Evolutionary conservation across 2,888 invertebrate species (phyloP).

Genomic region (Sphinx pinastri): DNA sequence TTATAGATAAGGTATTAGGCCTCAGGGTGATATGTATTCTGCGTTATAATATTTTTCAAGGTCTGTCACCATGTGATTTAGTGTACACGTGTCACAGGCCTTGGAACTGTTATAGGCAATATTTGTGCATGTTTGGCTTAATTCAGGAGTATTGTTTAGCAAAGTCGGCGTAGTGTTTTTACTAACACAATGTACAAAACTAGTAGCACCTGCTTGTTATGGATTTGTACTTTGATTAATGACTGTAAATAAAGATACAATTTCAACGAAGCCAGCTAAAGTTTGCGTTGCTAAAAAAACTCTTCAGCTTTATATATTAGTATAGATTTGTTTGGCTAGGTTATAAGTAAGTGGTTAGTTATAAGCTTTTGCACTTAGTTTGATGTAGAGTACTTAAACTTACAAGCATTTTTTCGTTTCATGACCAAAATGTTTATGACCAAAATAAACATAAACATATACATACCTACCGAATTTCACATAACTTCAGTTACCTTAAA

Average conservation of each 20-base stretch:
- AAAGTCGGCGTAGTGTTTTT: slow-evolving; percentile 32
- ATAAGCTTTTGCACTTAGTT: no score
- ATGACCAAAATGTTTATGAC: no score
- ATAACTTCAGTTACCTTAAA: no score
- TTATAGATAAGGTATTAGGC: no score
- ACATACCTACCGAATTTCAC: no score
- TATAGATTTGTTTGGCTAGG: no score
- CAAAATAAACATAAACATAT: no score
- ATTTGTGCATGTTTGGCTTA: slow-evolving; percentile 32
- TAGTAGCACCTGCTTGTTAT: slow-evolving; percentile 33
- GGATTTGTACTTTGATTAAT: slow-evolving; percentile 49
- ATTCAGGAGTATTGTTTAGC: slow-evolving; percentile 53
- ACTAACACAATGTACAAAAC: slow-evolving; percentile 30
- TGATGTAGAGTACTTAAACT: no score
- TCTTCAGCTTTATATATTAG: background rate
- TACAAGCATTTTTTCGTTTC: no score
- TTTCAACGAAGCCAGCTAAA: slow-evolving; percentile 38
- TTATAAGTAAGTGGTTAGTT: no score
- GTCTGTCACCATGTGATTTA: slow-evolving; percentile 17
- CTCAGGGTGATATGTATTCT: no score
- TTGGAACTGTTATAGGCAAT: slow-evolving; percentile 27
- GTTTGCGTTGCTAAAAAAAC: background rate
- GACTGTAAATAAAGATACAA: slow-evolving; percentile 51
- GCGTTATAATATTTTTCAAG: background rate
- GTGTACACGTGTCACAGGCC: slow-evolving; percentile 37